Base-by-base conservation (phyloP, 2,113 vertebrate genomes). In the Apaloderma vittatum region DNA sequence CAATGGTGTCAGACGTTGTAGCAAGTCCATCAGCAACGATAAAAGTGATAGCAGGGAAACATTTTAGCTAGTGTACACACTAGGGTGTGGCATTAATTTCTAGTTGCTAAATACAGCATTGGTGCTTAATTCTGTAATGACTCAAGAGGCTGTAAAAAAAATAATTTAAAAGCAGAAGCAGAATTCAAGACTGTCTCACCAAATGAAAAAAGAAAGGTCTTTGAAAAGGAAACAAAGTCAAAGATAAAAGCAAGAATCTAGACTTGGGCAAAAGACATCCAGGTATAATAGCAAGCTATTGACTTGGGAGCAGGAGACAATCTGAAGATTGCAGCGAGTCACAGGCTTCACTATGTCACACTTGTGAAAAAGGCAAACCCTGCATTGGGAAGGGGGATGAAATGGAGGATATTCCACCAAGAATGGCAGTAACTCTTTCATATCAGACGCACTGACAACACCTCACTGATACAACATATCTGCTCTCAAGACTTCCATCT, bases 341-440 rank as follows among this genome's bases (percentile, higher is more conserved):
- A 23, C 3, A 4, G 34, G 57, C 18, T 75, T 88, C 27, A 13
- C 23, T 36, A 7, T 20, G 10, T 12, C 24, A 32, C 4, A 49
- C 5, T 32, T 40, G 27, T 71, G 27, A 71, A 66, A 75, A 0
- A 71, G 55, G 30, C 22, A 78, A 68, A 68, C 37, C 12, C 37
- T 59, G 76, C 23, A 23, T 6, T 54, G 26, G 1, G 0, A 0
- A 4, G 2, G 9, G 5, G 22, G 37, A 62, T 63, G 36, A 86
- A 43, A 2, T 58, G n/a, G 15, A 83, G 19, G 45, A 70, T 34
- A 90, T 45, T 30, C 23, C 55, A 74, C 14, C 22, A 78, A 55
- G 15, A 84, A 84, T 9, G 4, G 45, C 51, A 79, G 34, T 32
- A 83, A 48, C 4, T 8, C 62, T 22, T 40, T 68, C 6, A 6